Percentiles rank a stretch among this genome's conserved stretches.
These are phyloP conservation scores for Diacarnus erythraeanus DNA, from an alignment of 37 sponge, comb jelly and placozoan genomes.

Conservation along the genomic window DNA sequence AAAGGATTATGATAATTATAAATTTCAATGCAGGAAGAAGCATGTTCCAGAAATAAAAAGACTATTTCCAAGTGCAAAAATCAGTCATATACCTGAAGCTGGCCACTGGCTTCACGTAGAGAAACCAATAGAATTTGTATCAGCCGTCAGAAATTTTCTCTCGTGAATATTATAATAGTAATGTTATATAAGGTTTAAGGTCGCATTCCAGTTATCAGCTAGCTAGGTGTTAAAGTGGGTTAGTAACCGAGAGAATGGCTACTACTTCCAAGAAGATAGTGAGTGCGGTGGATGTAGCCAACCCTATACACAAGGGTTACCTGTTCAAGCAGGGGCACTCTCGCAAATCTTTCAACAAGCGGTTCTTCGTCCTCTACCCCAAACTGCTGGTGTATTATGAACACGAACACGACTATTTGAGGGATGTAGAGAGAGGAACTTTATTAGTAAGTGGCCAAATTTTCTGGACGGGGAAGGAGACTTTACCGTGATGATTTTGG, in stretches of 20 bases:
- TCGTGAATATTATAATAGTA: neutral
- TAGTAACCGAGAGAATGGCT: neutral
- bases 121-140: conserved; percentile 48
- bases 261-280: neutral
- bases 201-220: neutral
- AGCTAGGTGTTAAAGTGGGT: neutral
- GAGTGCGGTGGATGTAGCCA: conserved; percentile 5
- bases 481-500: no score
- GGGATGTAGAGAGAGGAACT: conserved; percentile 20
- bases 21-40: neutral
- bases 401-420: conserved; percentile 38
- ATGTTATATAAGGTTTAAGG: neutral
- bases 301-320: conserved; percentile 59
- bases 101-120: conserved; percentile 83
- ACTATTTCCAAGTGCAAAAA: conserved; percentile 52
- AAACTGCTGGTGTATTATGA: conserved; percentile 71
- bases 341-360: conserved; percentile 60
- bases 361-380: conserved; percentile 73
- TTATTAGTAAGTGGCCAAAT: conserved; percentile 54
- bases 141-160: conserved; percentile 27
- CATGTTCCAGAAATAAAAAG: conserved; percentile 37
- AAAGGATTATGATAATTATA: neutral
- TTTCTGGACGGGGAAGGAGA: no score
- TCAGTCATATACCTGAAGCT: conserved; percentile 56
- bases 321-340: conserved; percentile 69